Base-by-base conservation (phyloP, 1,140 invertebrate genomes). In the Mactra quadrangularis region DNA sequence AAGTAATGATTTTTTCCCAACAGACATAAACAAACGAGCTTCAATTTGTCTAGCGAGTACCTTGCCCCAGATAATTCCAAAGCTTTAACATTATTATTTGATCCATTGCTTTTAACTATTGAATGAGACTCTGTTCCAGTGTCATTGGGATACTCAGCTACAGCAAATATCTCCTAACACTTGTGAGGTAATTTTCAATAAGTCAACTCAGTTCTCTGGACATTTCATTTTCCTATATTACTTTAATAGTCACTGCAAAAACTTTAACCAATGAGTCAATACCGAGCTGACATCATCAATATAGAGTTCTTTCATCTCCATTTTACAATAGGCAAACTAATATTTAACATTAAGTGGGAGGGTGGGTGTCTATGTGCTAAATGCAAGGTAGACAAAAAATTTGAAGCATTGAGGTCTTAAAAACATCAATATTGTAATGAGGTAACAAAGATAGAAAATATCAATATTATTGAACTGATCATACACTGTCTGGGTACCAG, bases 401-500 rank as follows among this genome's bases (percentile, higher is more conserved):
- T 6, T 66, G 33, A 66, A 66, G 41, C 45, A 66, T 41, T 41
- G 6, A 41, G 38, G 15, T 15, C 15, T 41, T 7, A 6, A 41
- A 41, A 41, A 41, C 38, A 41, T 7, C 38, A 41, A 41, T 41
- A 41, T 41, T 41, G 15, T 15, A 41, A 41, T 41, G 38, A 6
- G 6, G 35, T 47, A 66, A 66, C 62, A 45, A 38, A 45, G 31
- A 35, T 38, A 38, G 27, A 38, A 62, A 66, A 66, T 38, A 35
- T 66, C 62, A 66, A 66, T 66, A 66, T n/a, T 66, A 66, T 47
- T 41, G 62, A 66, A 66, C 62, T 22, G 27, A 66, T 66, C n/a
- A n/a, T n/a, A n/a, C n/a, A n/a, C n/a, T n/a, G n/a, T n/a, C n/a
- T n/a, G n/a, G n/a, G n/a, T n/a, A n/a, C n/a, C n/a, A n/a, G n/a